Evolutionary conservation across 2,797 vertebrate species (phyloP).

Genomic region (Huso huso): DNA sequence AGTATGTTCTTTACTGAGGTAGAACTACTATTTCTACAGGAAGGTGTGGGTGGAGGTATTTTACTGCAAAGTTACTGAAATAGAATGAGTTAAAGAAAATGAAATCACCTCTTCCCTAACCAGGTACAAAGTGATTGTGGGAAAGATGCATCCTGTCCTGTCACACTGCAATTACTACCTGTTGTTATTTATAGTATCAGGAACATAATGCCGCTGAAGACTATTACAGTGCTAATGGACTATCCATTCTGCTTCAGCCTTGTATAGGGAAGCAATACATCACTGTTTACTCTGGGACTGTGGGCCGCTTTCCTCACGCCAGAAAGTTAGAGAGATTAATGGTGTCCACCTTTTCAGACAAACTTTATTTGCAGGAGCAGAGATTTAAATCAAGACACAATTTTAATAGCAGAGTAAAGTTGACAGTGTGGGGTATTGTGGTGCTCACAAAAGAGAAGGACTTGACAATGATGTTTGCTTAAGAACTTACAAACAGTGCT

Average conservation of each 20-base stretch:
- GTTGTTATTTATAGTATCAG: conserved; percentile 1
- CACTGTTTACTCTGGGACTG: conserved; percentile 3
- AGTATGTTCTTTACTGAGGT: too few species aligned
- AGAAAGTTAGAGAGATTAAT: conserved; percentile 12
- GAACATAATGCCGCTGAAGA: background rate
- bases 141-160: background rate
- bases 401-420: conserved; percentile 6
- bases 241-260: conserved; percentile 6
- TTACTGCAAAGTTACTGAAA: background rate
- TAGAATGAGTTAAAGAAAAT: too few species aligned
- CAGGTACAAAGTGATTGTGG: background rate
- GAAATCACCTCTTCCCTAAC: background rate
- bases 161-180: background rate
- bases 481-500: background rate
- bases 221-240: background rate
- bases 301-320: conserved; percentile 4
- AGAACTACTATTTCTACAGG: background rate
- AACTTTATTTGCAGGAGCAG: conserved; percentile 13
- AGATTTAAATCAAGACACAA: conserved; percentile 11
- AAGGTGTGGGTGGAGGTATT: background rate
- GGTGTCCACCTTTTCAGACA: conserved; percentile 6
- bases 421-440: conserved; percentile 3
- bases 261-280: conserved; percentile 5
- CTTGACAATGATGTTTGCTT: conserved; percentile 1
- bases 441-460: conserved; percentile 9